A percentile compares a stretch with the other conserved stretches of the same genome.
Evolutionary conservation across 2,797 vertebrate genomes (phyloP).

Genomic region (Onychomys torridus): DNA sequence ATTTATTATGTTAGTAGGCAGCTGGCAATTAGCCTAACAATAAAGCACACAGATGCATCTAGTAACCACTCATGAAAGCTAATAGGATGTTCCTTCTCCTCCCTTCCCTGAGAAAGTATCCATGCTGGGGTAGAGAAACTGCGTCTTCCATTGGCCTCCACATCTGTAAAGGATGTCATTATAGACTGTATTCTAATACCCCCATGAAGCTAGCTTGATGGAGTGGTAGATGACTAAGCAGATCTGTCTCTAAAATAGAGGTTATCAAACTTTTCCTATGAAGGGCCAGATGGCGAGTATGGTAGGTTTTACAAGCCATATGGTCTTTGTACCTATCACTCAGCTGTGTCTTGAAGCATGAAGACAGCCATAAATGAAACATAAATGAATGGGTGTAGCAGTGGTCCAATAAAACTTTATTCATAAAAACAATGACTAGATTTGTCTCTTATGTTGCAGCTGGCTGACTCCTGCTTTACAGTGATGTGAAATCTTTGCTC

Average conservation of each 20-base stretch:
- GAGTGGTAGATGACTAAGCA: not conserved
- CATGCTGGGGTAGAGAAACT: not conserved
- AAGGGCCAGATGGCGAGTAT: slow-evolving; percentile 17
- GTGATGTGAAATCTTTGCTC: not conserved
- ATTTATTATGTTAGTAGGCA: slow-evolving; percentile 75
- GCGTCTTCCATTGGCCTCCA: not conserved
- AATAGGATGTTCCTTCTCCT: not conserved
- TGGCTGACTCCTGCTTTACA: not conserved
- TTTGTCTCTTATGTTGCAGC: not conserved
- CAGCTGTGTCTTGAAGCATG: not conserved
- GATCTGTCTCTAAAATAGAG: slow-evolving; percentile 29
- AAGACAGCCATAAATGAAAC: not conserved
- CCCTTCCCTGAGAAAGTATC: slow-evolving; percentile 55
- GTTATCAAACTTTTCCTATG: slow-evolving; percentile 16
- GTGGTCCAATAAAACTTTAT: slow-evolving; percentile 61
- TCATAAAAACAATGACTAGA: slow-evolving; percentile 9
- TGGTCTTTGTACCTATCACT: not conserved
- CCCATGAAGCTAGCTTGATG: not conserved
- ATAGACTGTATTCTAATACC: not conserved
- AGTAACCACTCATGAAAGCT: slow-evolving; percentile 70
- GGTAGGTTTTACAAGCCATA: not conserved
- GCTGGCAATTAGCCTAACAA: slow-evolving; percentile 77
- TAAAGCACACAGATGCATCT: slow-evolving; percentile 59
- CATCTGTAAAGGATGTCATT: not conserved
- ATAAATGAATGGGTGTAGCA: not conserved